Base-by-base conservation (phyloP, 2,888 invertebrate genomes). In the Maniola hyperantus region DNA sequence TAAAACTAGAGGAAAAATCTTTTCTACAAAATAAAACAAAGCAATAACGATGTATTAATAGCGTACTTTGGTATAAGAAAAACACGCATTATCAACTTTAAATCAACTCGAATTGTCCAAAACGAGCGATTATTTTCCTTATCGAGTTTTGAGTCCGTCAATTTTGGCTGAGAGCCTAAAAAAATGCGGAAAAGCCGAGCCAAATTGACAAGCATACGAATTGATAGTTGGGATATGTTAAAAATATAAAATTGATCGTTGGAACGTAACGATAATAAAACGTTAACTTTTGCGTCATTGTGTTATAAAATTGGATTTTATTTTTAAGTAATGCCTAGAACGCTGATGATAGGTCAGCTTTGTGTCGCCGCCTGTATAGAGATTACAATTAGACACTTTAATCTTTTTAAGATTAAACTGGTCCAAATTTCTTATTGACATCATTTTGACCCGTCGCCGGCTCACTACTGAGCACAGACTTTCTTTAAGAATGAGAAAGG, bases 131-230 rank as follows among this genome's bases (percentile, higher is more conserved):
- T 71, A 66, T 69, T 59, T 69, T 66, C 62, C 58, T 69, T 71
- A 71, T 69, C 62, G 69, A 62, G 59, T 69, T 69, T 66, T 66
- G 59, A 66, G 62, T 51, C 54, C 62, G 55, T 62, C 68, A 66
- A 59, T 65, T 64, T 60, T 71, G 71, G 71, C 71, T 65, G 46
- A 57, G 69, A 67, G 69, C 71, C 71, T 67, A 71, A 69, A 70
- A n/a, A 62, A 69, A 69, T 67, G 51, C 62, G 58, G 66, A 59
- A 64, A 62, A 60, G 48, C 69, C 36, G 66, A 65, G 71, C 71
- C 71, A 71, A 71, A 71, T 69, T 69, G 69, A 69, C 64, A 66
- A 62, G 62, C 50, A 69, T 69, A 69, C 48, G 57, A 71, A 71
- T 68, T 66, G 66, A 71, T 66, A 65, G 44, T 62, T 66, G 59